phyloP scores from a whole-genome alignment of 1,140 invertebrate genomes.

The Acromyrmex echinatior region DNA sequence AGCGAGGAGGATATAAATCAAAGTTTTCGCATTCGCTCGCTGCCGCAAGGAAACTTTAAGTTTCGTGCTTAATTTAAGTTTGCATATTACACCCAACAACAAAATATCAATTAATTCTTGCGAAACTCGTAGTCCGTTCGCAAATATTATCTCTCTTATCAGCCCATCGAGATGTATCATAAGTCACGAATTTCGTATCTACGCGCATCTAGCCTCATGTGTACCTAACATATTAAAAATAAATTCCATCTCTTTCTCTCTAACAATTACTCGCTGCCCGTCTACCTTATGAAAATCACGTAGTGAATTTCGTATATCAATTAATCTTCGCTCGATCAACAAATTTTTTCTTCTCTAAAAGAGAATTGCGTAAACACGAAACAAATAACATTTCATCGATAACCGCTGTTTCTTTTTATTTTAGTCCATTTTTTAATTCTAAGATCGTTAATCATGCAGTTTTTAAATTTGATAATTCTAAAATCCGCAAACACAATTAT shows the following conservation, averaged over 20 bases:
- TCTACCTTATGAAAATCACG: background rate
- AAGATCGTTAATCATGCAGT: background rate
- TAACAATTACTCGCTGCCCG: background rate
- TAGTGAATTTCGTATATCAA: background rate
- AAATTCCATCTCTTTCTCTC: slow-evolving; percentile 7
- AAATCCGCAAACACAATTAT: background rate
- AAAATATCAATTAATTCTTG: slow-evolving; percentile 65
- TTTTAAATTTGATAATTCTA: background rate
- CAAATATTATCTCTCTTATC: slow-evolving; percentile 62
- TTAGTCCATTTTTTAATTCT: too few relatives aligned
- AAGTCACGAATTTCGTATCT: slow-evolving; percentile 14
- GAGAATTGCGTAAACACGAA: background rate
- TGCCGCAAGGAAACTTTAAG: slow-evolving; percentile 50
- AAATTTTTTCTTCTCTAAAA: background rate
- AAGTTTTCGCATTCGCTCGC: slow-evolving; percentile 58
- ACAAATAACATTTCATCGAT: background rate
- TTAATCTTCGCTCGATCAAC: slow-evolving; percentile 41
- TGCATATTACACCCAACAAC: slow-evolving; percentile 60
- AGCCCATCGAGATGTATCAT: slow-evolving; percentile 47
- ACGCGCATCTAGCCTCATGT: background rate
- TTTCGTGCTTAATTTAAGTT: slow-evolving; percentile 66
- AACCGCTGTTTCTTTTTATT: background rate
- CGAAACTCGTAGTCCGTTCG: slow-evolving; percentile 32
- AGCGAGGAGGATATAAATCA: slow-evolving; percentile 49
- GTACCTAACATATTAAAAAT: slow-evolving; percentile 18